Conservation (phyloP, 2,888 invertebrate genomes). For the Caenorhabditis imperialis region DNA sequence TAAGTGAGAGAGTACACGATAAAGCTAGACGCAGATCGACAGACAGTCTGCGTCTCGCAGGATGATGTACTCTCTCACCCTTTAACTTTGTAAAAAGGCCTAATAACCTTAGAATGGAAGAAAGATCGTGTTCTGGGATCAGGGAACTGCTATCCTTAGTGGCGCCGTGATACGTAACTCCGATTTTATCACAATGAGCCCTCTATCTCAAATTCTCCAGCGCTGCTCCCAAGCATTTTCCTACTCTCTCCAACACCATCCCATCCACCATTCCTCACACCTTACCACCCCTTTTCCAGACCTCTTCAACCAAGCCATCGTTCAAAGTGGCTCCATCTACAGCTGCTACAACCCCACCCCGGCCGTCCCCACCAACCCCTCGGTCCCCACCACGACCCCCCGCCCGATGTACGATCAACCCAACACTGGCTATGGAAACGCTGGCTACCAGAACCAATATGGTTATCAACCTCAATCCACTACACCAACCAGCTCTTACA, state of each 20-base stretch:
- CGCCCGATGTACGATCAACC: constrained; percentile 49
- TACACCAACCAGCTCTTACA: constrained; percentile 28
- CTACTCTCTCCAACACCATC: neutral
- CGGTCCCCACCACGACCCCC: constrained; percentile 21
- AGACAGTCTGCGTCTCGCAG: too few relatives aligned
- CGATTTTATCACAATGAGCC: too few relatives aligned
- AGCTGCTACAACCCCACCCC: constrained; percentile 67
- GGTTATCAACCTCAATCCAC: constrained; percentile 31
- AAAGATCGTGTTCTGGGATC: too few relatives aligned
- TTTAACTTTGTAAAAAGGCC: too few relatives aligned
- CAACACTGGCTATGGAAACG: constrained; percentile 40
- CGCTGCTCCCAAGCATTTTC: too few relatives aligned
- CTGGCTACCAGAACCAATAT: constrained; percentile 19
- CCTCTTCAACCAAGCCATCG: constrained; percentile 71
- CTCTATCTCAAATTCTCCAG: too few relatives aligned
- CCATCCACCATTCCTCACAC: neutral
- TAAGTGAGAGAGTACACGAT: too few relatives aligned
- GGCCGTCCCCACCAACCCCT: constrained; percentile 38
- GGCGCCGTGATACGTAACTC: too few relatives aligned
- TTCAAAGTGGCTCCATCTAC: constrained; percentile 67
- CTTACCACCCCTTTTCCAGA: constrained; percentile 60
- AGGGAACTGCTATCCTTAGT: too few relatives aligned
- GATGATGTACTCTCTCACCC: too few relatives aligned
- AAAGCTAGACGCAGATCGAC: too few relatives aligned
- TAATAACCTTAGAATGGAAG: too few relatives aligned